Percentiles rank a stretch among this genome's conserved stretches.
Conservation (phyloP, 2,113 vertebrate species). For the Tinamus guttatus region DNA sequence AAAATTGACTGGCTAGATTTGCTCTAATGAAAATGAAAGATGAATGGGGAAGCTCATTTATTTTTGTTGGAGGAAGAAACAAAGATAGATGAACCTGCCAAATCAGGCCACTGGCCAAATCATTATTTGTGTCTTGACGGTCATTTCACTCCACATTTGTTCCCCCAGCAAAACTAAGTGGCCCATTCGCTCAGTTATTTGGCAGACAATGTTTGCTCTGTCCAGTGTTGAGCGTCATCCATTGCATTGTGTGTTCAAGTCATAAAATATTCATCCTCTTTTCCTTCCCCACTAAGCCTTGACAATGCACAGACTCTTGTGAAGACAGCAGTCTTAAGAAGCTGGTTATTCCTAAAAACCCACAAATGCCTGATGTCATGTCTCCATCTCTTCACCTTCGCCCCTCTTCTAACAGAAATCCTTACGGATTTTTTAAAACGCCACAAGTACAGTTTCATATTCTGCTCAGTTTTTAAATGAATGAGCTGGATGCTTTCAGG, state of each 20-base stretch:
- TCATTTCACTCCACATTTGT: conserved; percentile 16
- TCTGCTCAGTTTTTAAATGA: background rate
- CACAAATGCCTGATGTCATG: background rate
- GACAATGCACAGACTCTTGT: background rate
- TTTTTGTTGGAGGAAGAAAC: conserved; percentile 64
- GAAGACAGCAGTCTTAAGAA: background rate
- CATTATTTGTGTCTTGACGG: conserved; percentile 60
- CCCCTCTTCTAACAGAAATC: background rate
- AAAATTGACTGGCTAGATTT: conserved; percentile 32
- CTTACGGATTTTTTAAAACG: conserved; percentile 34
- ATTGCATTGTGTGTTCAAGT: background rate
- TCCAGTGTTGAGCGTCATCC: background rate
- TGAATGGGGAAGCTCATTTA: conserved; percentile 26
- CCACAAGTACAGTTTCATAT: background rate
- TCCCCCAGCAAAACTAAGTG: conserved; percentile 12
- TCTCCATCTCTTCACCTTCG: background rate
- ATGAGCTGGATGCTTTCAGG: background rate
- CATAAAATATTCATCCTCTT: background rate
- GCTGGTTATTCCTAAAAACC: background rate
- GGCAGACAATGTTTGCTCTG: background rate
- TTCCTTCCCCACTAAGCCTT: background rate
- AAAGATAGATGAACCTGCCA: conserved; percentile 45
- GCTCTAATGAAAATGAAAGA: conserved; percentile 49
- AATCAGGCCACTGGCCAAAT: conserved; percentile 58
- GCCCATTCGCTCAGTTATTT: conserved; percentile 9